Evolutionary conservation across 1,140 invertebrate species (phyloP).

Genomic region (Drosophila nasuta): DNA sequence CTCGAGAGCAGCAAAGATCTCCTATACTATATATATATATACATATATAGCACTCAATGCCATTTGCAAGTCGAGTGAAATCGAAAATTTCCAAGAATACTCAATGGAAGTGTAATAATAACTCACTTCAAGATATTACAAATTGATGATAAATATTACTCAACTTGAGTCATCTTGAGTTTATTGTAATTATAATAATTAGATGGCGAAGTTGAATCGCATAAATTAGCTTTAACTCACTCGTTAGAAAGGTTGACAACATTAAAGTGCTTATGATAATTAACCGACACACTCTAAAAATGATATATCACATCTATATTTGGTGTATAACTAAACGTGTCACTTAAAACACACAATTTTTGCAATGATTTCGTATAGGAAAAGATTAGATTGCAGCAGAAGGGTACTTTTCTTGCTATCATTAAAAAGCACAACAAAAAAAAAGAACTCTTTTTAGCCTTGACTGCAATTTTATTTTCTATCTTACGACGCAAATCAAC

Average conservation of each 20-base stretch:
- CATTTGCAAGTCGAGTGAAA: constrained; percentile 1
- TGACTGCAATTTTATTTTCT: constrained; percentile 27
- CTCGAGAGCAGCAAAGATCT: constrained; percentile 7
- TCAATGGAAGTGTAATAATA: neutral
- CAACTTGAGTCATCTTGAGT: constrained; percentile 18
- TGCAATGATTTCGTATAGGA: constrained; percentile 19
- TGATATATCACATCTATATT: constrained; percentile 13
- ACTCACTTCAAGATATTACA: neutral
- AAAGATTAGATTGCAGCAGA: constrained; percentile 61
- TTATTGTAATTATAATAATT: constrained; percentile 36
- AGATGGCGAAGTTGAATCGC: neutral
- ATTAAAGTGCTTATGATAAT: constrained; percentile 10
- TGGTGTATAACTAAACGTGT: constrained; percentile 1
- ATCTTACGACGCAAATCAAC: constrained; percentile 27
- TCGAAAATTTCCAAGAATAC: constrained; percentile 3
- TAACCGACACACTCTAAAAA: neutral
- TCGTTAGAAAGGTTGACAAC: neutral
- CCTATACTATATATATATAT: neutral
- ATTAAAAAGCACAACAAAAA: neutral
- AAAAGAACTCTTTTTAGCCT: constrained; percentile 13
- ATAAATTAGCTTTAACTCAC: constrained; percentile 8
- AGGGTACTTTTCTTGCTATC: constrained; percentile 47
- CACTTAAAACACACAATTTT: constrained; percentile 21
- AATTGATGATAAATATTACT: neutral
- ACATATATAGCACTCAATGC: constrained; percentile 1